These are phyloP conservation scores for Etheostoma cragini DNA, from an alignment of 2,113 vertebrate species.

Conservation along the genomic window DNA sequence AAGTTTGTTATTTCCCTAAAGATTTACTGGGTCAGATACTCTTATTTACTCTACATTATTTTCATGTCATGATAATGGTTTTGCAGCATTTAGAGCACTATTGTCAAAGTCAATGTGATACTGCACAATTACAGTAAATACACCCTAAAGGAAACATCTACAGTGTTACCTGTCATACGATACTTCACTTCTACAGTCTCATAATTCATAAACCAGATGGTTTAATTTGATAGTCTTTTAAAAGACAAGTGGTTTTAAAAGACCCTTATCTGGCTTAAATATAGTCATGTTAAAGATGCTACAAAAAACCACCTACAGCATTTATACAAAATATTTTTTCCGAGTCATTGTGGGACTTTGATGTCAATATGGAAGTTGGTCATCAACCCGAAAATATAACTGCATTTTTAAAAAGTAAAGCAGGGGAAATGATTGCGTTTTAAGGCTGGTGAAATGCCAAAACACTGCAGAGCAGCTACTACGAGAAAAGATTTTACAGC, in stretches of 20 bases:
- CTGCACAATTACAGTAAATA: no score
- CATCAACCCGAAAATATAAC: no score
- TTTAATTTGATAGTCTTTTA: background rate
- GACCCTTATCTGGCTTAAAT: background rate
- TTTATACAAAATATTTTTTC: background rate
- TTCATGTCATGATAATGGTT: no score
- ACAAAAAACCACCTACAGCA: background rate
- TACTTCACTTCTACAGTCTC: background rate
- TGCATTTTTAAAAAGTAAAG: no score
- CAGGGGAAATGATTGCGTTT: background rate
- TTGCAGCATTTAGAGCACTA: no score
- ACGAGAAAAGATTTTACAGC: background rate
- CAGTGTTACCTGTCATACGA: no score
- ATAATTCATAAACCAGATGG: background rate
- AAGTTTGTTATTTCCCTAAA: background rate
- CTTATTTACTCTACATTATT: no score
- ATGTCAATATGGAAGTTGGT: no score
- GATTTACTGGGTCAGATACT: no score
- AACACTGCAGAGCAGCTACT: background rate
- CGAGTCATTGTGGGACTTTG: background rate
- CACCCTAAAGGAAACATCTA: no score
- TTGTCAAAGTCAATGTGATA: no score
- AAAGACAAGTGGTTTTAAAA: background rate
- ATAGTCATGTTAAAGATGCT: background rate
- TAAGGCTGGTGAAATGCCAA: background rate